These are phyloP conservation scores for Lateolabrax maculatus DNA, from an alignment of 2,797 vertebrate genomes.

Conservation along the genomic window DNA sequence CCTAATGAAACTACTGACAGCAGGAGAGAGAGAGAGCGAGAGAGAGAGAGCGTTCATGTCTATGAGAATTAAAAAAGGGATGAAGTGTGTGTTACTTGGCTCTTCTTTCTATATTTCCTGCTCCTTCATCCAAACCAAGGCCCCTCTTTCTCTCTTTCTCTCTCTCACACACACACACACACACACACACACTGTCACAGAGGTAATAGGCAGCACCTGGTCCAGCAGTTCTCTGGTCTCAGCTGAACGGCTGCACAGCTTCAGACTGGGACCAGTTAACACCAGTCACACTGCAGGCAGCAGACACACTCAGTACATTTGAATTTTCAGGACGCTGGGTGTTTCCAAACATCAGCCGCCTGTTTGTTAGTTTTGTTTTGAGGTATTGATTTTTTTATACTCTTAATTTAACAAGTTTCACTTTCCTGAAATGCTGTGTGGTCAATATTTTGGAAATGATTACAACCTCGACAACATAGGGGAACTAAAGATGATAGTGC, in stretches of 20 bases:
- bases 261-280: slow-evolving; percentile 19
- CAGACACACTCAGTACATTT: not conserved
- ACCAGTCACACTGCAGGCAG: slow-evolving; percentile 14
- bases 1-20: slow-evolving; percentile 58
- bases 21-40: slow-evolving; percentile 7
- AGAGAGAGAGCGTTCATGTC: not conserved
- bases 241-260: slow-evolving; percentile 12
- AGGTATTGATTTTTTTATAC: not conserved
- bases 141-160: not conserved
- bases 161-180: not conserved
- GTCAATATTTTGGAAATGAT: not conserved
- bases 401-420: not conserved
- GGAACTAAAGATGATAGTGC: not conserved
- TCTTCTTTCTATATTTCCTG: not conserved
- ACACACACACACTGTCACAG: not conserved
- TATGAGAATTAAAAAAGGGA: slow-evolving; percentile 1
- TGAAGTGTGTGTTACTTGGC: slow-evolving; percentile 6
- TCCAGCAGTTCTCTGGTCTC: slow-evolving; percentile 22
- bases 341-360: not conserved
- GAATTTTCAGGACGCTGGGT: not conserved
- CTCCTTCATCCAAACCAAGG: slow-evolving; percentile 7
- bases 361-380: not conserved
- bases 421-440: not conserved
- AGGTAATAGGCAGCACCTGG: slow-evolving; percentile 29
- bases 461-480: not conserved